These are phyloP conservation scores for Pammene aurita DNA, from an alignment of 2,888 invertebrate genomes.

Conservation along the genomic window DNA sequence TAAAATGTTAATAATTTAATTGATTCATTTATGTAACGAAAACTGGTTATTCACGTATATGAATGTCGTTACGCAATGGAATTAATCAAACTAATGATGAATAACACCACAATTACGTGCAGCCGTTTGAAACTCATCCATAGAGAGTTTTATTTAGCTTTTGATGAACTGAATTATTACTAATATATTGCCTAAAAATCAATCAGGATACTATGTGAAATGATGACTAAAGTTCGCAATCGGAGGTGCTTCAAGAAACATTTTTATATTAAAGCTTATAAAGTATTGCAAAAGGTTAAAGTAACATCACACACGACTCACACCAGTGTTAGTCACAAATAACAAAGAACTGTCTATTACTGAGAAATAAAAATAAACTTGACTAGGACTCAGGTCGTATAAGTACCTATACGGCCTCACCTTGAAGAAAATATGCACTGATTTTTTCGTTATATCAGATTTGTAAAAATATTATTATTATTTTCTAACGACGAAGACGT, in stretches of 20 bases:
- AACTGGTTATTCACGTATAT: not conserved
- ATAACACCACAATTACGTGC: not conserved
- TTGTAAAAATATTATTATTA: not conserved
- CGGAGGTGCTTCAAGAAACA: slow-evolving; percentile 14
- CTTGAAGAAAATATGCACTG: not conserved
- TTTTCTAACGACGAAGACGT: not conserved
- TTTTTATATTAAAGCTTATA: slow-evolving; percentile 4
- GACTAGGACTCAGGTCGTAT: no score
- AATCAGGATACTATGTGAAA: slow-evolving; percentile 9
- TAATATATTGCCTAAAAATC: slow-evolving; percentile 14
- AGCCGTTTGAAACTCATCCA: not conserved
- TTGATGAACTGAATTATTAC: slow-evolving; percentile 26
- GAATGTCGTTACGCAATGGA: not conserved
- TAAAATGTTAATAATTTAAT: not conserved
- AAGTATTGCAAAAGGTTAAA: slow-evolving; percentile 1
- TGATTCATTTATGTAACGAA: not conserved
- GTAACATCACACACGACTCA: slow-evolving; percentile 9
- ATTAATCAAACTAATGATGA: not conserved
- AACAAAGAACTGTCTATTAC: not conserved
- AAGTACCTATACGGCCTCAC: no score
- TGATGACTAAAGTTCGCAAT: slow-evolving; percentile 7
- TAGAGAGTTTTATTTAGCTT: slow-evolving; percentile 26
- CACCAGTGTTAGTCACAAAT: not conserved
- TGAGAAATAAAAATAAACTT: not conserved
- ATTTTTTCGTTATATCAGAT: not conserved